Evolutionary conservation across 1,140 invertebrate species (phyloP), one percentile per base, ranked within the genome.

Genomic region (Gryllus bimaculatus): DNA sequence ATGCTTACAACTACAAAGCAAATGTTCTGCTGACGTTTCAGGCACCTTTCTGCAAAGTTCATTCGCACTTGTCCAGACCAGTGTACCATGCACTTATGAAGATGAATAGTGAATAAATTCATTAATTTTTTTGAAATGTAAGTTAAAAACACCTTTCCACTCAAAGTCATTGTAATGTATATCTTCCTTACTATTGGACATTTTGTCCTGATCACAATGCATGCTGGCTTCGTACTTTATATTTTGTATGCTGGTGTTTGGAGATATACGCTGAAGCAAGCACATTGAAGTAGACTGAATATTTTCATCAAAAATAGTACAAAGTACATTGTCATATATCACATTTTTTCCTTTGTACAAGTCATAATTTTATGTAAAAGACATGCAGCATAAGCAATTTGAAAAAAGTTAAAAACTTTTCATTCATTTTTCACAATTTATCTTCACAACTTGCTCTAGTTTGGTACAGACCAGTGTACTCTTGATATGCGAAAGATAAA

Each of bases 21-120:
- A 18, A 18, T 66, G 54, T 66, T 66, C 18, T 18, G 18, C 54
- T 66, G 54, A 13, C 54, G 7, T 66, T 66, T 66, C 18, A 66
- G 54, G 18, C 54, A 66, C 54, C 10, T 66, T 66, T 66, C 18
- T 66, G 54, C 54, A 66, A 66, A 66, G 54, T 66, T 66, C 10
- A 13, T 66, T 66, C 54, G 10, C 18, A 13, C 10, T 66, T 13
- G 54, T 66, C 54, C 54, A 66, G 54, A 66, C 54, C 54, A 66
- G 54, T 66, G 54, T 66, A 66, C 54, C 54, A 66, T 66, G 54
- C 54, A 66, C 54, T 66, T 66, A 66, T 66, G 54, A 66, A 66
- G 54, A 66, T 66, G 54, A 66, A 66, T 66, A 66, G 54, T 66
- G 54, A 66, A 66, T 66, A 18, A 66, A 13, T 66, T 66, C 10